A percentile compares a stretch with the other conserved stretches of the same genome.
These are phyloP conservation scores for Melanotaenia trifasciata DNA, from an alignment of 2,797 vertebrate species.

Conservation along the genomic window DNA sequence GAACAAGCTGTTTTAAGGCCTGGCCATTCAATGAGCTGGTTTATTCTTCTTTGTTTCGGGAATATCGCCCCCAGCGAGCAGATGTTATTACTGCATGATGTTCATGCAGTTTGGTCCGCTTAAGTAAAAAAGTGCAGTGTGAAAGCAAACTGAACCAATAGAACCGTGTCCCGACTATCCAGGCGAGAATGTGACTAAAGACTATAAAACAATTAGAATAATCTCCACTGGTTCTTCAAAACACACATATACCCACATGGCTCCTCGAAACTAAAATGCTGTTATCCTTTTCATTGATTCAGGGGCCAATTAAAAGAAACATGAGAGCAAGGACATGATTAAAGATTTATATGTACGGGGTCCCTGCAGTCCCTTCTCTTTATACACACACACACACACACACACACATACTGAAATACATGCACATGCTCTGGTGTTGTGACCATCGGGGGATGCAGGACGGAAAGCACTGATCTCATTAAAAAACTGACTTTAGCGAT, in stretches of 20 bases:
- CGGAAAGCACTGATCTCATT: slow-evolving; percentile 71
- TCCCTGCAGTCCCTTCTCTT: slow-evolving; percentile 41
- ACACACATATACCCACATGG: not conserved
- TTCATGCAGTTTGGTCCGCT: no score
- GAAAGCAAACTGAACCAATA: no score
- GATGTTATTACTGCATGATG: no score
- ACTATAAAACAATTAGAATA: not conserved
- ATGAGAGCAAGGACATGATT: slow-evolving; percentile 74
- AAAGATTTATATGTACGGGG: slow-evolving; percentile 72
- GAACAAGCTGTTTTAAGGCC: no score
- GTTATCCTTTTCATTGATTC: slow-evolving; percentile 60
- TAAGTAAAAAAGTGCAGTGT: no score
- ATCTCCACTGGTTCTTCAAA: not conserved
- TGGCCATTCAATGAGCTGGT: no score
- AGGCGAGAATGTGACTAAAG: not conserved
- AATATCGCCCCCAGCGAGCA: no score
- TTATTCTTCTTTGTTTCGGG: no score
- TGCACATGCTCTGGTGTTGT: slow-evolving; percentile 42
- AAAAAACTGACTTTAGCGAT: slow-evolving; percentile 64
- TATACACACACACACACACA: slow-evolving; percentile 4
- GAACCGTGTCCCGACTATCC: no score
- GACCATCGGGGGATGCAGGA: slow-evolving; percentile 67
- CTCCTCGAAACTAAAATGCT: slow-evolving; percentile 30
- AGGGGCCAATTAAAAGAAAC: slow-evolving; percentile 73
- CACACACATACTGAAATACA: slow-evolving; percentile 5